phyloP scores from a whole-genome alignment of 2,888 invertebrate species.

The Drosophila kanekoi region DNA sequence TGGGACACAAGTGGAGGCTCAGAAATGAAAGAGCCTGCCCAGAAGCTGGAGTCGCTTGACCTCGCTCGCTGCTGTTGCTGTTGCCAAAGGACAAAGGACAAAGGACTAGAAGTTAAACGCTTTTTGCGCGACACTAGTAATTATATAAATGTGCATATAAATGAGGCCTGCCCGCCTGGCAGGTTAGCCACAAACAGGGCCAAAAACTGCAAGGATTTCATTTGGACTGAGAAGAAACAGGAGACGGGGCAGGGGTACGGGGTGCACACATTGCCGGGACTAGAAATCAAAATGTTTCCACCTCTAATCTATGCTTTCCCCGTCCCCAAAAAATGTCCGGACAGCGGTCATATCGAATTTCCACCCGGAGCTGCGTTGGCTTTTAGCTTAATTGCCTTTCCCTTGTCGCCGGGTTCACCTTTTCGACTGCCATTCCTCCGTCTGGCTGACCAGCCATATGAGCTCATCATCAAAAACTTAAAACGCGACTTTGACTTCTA shows the following conservation, averaged over 20 bases:
- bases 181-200: constrained; percentile 15
- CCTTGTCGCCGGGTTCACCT: constrained; percentile 13
- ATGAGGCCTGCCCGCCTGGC: constrained; percentile 15
- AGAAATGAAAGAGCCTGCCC: constrained; percentile 1
- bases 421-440: too few relatives aligned
- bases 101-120: constrained; percentile 31
- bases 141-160: constrained; percentile 48
- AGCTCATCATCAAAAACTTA: constrained; percentile 60
- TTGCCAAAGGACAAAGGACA: constrained; percentile 19
- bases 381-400: constrained; percentile 82
- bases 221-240: constrained; percentile 17
- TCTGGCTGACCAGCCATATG: constrained; percentile 52
- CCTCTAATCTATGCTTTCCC: constrained; percentile 21
- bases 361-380: constrained; percentile 35
- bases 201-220: constrained; percentile 49
- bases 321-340: not conserved
- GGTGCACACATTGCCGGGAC: constrained; percentile 8
- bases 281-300: constrained; percentile 37
- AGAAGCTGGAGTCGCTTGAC: constrained; percentile 36
- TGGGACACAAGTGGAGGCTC: constrained; percentile 20
- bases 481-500: not conserved
- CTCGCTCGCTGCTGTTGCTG: constrained; percentile 14
- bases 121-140: constrained; percentile 34
- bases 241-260: too few relatives aligned
- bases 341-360: constrained; percentile 60